Evolutionary conservation across 23 tunicate species (phyloP).

Genomic region (Diplosoma virens): DNA sequence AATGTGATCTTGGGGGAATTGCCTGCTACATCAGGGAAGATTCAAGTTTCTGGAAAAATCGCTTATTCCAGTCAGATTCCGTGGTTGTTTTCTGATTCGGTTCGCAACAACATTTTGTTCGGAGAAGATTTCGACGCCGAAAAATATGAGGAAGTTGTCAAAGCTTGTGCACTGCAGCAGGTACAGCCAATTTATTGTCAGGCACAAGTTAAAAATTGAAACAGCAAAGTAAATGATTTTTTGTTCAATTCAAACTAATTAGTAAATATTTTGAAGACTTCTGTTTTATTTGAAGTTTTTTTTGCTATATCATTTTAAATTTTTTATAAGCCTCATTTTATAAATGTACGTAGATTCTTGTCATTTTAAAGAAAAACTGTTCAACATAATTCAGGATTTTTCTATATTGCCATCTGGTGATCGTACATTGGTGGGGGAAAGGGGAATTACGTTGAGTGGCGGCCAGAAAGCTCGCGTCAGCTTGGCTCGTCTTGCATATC

Average conservation of each 20-base stretch:
- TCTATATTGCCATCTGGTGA: slow-evolving; percentile 58
- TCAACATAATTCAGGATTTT: slow-evolving; percentile 80
- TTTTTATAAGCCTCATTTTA: too few relatives aligned
- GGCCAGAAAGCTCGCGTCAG: slow-evolving; percentile 95
- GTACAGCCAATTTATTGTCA: too few relatives aligned
- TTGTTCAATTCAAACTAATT: too few relatives aligned
- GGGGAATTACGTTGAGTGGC: slow-evolving; percentile 88
- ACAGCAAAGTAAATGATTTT: too few relatives aligned
- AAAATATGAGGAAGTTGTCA: slow-evolving; percentile 47
- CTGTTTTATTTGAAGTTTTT: too few relatives aligned
- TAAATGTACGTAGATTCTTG: too few relatives aligned
- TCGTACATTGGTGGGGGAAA: slow-evolving; percentile 75
- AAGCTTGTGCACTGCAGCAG: slow-evolving; percentile 46
- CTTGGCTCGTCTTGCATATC: slow-evolving; percentile 83
- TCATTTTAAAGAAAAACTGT: too few relatives aligned
- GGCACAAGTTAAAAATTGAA: too few relatives aligned
- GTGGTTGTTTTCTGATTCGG: slow-evolving; percentile 62
- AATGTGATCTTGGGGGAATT: slow-evolving; percentile 65
- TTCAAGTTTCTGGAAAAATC: slow-evolving; percentile 34
- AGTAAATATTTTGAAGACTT: too few relatives aligned
- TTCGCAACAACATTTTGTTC: slow-evolving; percentile 61
- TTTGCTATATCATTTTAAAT: too few relatives aligned
- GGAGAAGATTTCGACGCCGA: slow-evolving; percentile 54
- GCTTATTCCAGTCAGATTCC: slow-evolving; percentile 64
- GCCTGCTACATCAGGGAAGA: slow-evolving; percentile 33